Conservation (phyloP, 2,113 vertebrate species). For the Lamprologus speciosus region DNA sequence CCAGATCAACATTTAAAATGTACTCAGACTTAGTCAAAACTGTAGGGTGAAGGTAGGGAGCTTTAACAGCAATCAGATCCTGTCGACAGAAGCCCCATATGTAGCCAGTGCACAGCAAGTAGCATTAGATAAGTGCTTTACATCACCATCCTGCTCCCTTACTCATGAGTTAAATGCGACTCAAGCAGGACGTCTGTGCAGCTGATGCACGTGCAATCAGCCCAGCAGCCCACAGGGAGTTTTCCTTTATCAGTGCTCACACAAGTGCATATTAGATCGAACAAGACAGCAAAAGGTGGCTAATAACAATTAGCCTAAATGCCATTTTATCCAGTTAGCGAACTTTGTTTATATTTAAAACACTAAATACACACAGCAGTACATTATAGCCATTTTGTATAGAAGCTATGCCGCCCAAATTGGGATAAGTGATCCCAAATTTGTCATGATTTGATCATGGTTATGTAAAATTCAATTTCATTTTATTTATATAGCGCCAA, state of each 20-base stretch:
- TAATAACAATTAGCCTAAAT: neutral
- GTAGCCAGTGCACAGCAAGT: neutral
- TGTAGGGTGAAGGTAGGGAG: neutral
- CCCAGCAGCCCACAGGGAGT: neutral
- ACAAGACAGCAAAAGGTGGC: neutral
- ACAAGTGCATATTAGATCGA: neutral
- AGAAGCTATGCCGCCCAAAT: neutral
- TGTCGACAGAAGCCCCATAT: constrained; percentile 8
- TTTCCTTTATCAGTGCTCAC: neutral
- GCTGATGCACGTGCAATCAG: neutral
- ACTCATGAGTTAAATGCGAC: neutral
- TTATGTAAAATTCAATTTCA: neutral
- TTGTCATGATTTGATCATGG: neutral
- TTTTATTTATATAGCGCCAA: neutral
- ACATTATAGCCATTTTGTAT: neutral
- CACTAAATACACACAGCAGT: neutral
- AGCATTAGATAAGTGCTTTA: constrained; percentile 30
- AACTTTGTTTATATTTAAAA: neutral
- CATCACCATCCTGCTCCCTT: neutral
- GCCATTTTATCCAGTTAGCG: neutral
- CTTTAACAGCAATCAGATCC: neutral
- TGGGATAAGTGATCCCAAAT: neutral
- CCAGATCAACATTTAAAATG: neutral
- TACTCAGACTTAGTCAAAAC: neutral
- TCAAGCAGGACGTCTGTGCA: neutral